phyloP scores from a whole-genome alignment of 92 coral and sea anemone species.

The Micromussa lordhowensis region DNA sequence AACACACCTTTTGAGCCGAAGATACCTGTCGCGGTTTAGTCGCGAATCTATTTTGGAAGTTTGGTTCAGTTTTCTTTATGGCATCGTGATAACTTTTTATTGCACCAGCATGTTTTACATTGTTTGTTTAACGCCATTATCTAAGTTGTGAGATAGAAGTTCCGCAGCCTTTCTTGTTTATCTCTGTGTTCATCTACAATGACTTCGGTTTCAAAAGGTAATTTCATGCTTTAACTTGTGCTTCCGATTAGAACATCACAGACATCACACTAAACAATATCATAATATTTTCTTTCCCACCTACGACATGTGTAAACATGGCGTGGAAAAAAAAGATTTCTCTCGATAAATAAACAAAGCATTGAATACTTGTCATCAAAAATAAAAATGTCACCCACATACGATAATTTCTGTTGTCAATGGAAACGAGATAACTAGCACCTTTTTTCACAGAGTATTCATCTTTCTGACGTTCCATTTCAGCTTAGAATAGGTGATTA shows the following conservation, averaged over 20 bases:
- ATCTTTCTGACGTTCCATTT: neutral
- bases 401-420: neutral
- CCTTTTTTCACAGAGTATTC: neutral
- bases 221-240: neutral
- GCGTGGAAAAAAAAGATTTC: constrained; percentile 13
- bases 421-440: neutral
- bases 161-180: neutral
- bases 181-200: constrained; percentile 20
- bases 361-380: constrained; percentile 15
- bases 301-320: constrained; percentile 19
- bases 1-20: neutral
- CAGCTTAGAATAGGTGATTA: neutral
- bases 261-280: constrained; percentile 8
- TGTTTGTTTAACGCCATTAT: constrained; percentile 26
- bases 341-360: constrained; percentile 24
- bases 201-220: neutral
- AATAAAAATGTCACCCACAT: constrained; percentile 7
- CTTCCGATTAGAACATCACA: constrained; percentile 15
- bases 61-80: neutral
- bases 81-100: constrained; percentile 15
- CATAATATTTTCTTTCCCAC: constrained; percentile 25
- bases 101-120: constrained; percentile 16
- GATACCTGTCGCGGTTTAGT: neutral
- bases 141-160: neutral
- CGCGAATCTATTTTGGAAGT: neutral